Base-by-base conservation (phyloP, 2,113 vertebrate species). In the Grantiella picta region DNA sequence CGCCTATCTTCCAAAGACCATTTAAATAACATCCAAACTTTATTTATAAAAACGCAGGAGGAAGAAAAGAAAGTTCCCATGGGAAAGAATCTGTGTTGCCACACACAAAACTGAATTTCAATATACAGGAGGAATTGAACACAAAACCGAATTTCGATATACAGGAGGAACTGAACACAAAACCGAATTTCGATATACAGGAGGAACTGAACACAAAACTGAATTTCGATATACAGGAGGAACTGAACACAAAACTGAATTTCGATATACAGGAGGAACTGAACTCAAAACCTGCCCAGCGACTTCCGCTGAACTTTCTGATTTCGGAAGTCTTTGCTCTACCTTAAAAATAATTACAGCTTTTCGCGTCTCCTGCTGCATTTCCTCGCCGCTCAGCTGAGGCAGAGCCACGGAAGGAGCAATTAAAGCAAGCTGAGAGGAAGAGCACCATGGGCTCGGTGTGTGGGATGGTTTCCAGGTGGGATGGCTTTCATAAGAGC, bases 361-460 rank as follows among this genome's bases (percentile, higher is more conserved):
- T 60, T 82, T 84, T 69, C 12, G 2, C 44, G 56, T 33, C 44
- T 40, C 75, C 81, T 56, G 81, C 50, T 3, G 56, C n/a, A 72
- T 91, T 95, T 65, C 57, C 84, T 66, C 83, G 36, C 71, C 60
- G 27, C 90, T 92, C 77, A 50, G 81, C 72, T 27, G 77, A 84
- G 81, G 86, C n/a, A 88, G 29, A 61, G 93, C 82, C 91, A 19
- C 20, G 63, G 95, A 97, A 92, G 36, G 75, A 97, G 90, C 92
- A 95, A 97, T 97, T 96, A 97, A 96, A 84, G 19, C 89, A 94
- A 89, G 88, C 96, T 95, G 92, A 81, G 96, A 95, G 89, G 92
- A 96, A 93, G 90, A 97, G 90, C 92, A 91, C 56, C 40, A 20
- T 94, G 82, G 82, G 70, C 94, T 86, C 88, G 78, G 84, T 90